phyloP scores from a whole-genome alignment of 2,113 vertebrate species.

The Zosterops hypoxanthus region DNA sequence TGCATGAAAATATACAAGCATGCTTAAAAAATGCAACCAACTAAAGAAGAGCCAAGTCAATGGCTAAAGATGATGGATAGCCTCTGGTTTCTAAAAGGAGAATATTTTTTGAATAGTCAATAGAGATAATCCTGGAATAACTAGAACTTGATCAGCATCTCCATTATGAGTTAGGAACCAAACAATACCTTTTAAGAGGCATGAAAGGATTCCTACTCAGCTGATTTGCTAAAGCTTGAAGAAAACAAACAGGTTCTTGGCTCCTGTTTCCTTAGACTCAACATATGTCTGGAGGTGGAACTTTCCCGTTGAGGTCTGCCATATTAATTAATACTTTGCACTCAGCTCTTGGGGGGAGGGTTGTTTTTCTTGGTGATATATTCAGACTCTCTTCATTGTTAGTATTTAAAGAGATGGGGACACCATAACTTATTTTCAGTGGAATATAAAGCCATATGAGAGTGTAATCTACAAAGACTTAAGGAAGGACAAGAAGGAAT shows the following conservation, averaged over 20 bases:
- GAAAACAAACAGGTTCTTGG: neutral
- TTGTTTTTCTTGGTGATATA: neutral
- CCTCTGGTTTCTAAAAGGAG: neutral
- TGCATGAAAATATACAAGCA: neutral
- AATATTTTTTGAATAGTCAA: neutral
- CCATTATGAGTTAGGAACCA: neutral
- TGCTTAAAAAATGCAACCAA: neutral
- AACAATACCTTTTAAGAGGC: neutral
- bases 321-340: neutral
- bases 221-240: neutral
- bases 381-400: neutral
- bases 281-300: neutral
- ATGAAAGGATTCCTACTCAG: neutral
- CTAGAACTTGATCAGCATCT: neutral
- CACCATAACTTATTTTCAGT: neutral
- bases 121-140: neutral
- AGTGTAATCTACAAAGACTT: neutral
- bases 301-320: neutral
- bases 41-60: neutral
- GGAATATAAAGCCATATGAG: neutral
- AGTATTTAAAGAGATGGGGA: neutral
- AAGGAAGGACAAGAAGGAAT: neutral
- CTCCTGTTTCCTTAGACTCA: neutral
- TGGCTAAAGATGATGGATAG: neutral
- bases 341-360: neutral